Conservation (phyloP, 2,888 invertebrate species). For the Archaeoteleia sp. region DNA sequence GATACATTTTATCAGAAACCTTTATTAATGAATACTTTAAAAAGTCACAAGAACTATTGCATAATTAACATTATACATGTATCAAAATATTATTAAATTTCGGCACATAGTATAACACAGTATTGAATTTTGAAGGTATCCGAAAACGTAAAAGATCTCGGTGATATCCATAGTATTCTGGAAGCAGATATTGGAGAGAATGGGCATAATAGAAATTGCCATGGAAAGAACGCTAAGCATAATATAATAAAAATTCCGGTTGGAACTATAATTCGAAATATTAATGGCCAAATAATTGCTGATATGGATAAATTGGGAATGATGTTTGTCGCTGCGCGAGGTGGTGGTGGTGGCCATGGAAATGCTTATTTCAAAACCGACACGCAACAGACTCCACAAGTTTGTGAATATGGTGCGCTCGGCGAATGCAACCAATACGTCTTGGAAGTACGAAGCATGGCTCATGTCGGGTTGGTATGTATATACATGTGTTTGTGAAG, state of each 20-base stretch:
- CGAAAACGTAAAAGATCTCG: conserved; percentile 82
- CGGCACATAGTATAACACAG: no score
- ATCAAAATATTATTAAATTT: no score
- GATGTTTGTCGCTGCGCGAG: conserved; percentile 94
- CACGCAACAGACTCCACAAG: conserved; percentile 85
- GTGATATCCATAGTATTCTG: conserved; percentile 79
- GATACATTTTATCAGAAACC: conserved; percentile 8
- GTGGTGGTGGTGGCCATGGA: conserved; percentile 97
- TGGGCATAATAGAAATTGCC: conserved; percentile 85
- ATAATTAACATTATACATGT: conserved; percentile 44
- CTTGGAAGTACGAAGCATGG: conserved; percentile 93
- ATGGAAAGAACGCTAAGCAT: conserved; percentile 88
- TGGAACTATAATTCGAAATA: conserved; percentile 84
- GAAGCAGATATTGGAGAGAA: conserved; percentile 83
- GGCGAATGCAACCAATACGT: conserved; percentile 86
- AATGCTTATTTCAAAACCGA: conserved; percentile 93
- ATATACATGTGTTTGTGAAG: no score
- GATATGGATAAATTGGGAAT: conserved; percentile 82
- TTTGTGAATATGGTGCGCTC: conserved; percentile 89
- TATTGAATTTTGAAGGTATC: no score
- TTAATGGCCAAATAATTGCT: conserved; percentile 78
- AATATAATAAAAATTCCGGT: conserved; percentile 85
- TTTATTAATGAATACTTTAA: conserved; percentile 11
- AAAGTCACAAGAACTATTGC: neutral
- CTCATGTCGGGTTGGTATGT: conserved; percentile 94